These are phyloP conservation scores for Hapalemur alaotrensis DNA, from an alignment of 2,797 vertebrate species.

Conservation along the genomic window DNA sequence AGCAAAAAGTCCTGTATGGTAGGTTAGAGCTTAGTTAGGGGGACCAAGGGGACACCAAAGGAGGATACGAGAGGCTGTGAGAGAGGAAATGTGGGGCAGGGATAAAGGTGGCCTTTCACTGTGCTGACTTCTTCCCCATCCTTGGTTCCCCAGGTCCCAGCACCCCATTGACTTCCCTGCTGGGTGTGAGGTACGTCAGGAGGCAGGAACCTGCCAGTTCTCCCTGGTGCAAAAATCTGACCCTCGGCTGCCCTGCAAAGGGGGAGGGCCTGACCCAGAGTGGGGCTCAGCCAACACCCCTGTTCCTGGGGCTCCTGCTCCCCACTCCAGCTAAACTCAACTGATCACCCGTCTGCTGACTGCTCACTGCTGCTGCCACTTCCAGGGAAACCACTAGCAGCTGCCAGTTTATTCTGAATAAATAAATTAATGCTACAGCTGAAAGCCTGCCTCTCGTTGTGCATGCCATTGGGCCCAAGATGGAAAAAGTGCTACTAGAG, in stretches of 20 bases:
- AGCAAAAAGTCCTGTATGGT: neutral
- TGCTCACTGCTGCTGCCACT: constrained; percentile 74
- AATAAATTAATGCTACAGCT: constrained; percentile 75
- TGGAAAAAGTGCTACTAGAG: neutral
- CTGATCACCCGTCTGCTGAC: constrained; percentile 41
- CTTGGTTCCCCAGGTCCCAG: constrained; percentile 87
- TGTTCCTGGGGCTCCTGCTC: constrained; percentile 17
- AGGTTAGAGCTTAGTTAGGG: neutral
- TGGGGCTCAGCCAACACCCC: constrained; percentile 84
- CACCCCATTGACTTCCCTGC: constrained; percentile 94
- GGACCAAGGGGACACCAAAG: neutral
- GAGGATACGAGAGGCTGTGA: neutral
- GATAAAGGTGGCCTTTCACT: neutral
- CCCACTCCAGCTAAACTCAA: constrained; percentile 39
- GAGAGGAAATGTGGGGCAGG: neutral
- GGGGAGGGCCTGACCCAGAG: constrained; percentile 88
- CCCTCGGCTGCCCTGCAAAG: constrained; percentile 89
- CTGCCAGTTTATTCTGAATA: constrained; percentile 71
- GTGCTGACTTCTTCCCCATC: neutral
- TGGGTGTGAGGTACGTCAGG: constrained; percentile 91
- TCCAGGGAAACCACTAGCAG: constrained; percentile 79
- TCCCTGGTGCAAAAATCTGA: constrained; percentile 92
- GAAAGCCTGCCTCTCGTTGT: constrained; percentile 55
- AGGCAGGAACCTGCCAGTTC: constrained; percentile 91
- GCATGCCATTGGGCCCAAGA: neutral